phyloP scores from a whole-genome alignment of 2,113 vertebrate genomes.

The Tretioscincus oriximinensis region DNA sequence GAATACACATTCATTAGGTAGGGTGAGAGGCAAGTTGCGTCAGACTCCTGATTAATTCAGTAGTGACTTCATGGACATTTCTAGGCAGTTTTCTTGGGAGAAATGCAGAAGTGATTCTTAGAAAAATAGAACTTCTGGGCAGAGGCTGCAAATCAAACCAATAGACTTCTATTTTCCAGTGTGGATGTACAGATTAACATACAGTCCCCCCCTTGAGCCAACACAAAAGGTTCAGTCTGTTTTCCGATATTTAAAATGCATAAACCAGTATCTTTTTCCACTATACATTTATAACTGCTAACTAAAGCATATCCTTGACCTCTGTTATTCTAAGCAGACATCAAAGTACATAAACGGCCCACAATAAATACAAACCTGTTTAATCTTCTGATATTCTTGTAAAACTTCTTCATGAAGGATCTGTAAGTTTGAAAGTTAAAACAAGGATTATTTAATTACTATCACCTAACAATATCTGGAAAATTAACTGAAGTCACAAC shows the following conservation, averaged over 20 bases:
- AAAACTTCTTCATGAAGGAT: slow-evolving; percentile 83
- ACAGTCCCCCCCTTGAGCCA: no score
- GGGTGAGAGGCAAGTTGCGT: background rate
- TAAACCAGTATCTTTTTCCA: background rate
- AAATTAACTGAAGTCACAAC: background rate
- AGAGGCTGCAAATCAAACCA: no score
- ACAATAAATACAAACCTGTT: slow-evolving; percentile 71
- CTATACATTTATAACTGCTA: background rate
- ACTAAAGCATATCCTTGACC: background rate
- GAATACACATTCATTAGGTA: background rate
- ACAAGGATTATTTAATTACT: slow-evolving; percentile 9
- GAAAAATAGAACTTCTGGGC: no score
- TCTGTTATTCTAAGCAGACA: background rate
- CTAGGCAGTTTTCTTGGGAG: no score
- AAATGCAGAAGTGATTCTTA: background rate
- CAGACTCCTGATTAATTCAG: no score
- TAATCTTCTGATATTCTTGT: slow-evolving; percentile 86
- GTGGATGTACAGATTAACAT: no score
- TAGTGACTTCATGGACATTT: no score
- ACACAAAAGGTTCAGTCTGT: background rate
- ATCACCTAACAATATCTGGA: background rate
- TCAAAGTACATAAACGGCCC: background rate
- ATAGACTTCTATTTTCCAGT: no score
- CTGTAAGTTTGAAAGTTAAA: slow-evolving; percentile 65
- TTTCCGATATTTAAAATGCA: background rate